Conservation (phyloP, 2,797 vertebrate genomes). For the Momotus momota region DNA sequence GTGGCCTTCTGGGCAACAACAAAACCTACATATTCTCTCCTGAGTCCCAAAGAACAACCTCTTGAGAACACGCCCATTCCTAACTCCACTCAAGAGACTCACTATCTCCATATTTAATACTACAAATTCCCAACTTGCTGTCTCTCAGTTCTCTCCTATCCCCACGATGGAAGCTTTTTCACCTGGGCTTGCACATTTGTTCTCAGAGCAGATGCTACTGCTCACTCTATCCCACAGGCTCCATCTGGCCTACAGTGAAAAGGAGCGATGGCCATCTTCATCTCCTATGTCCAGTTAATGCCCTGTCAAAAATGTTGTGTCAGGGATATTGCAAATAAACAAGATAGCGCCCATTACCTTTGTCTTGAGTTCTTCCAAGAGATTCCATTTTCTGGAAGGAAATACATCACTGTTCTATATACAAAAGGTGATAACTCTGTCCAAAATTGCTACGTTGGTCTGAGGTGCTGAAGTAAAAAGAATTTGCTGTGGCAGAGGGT, state of each 20-base stretch:
- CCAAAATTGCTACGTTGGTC: rapidly evolving
- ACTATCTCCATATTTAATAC: background rate
- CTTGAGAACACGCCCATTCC: background rate
- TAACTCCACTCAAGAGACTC: background rate
- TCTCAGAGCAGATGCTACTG: background rate
- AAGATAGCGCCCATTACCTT: background rate
- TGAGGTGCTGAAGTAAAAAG: background rate
- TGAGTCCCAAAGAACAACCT: background rate
- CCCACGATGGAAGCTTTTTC: background rate
- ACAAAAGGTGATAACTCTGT: background rate
- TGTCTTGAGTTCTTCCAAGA: background rate
- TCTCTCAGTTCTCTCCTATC: background rate
- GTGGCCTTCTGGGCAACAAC: background rate
- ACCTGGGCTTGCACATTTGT: background rate
- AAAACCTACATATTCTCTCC: background rate
- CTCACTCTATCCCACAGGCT: background rate
- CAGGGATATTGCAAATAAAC: background rate
- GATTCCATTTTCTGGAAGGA: background rate
- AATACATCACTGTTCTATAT: background rate
- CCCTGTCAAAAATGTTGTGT: background rate
- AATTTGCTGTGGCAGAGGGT: rapidly evolving
- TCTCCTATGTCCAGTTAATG: background rate
- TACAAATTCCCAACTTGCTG: background rate
- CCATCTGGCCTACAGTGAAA: background rate
- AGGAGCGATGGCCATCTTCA: background rate